Conservation (phyloP, 2,113 vertebrate species). For the Pteruthius melanotis region DNA sequence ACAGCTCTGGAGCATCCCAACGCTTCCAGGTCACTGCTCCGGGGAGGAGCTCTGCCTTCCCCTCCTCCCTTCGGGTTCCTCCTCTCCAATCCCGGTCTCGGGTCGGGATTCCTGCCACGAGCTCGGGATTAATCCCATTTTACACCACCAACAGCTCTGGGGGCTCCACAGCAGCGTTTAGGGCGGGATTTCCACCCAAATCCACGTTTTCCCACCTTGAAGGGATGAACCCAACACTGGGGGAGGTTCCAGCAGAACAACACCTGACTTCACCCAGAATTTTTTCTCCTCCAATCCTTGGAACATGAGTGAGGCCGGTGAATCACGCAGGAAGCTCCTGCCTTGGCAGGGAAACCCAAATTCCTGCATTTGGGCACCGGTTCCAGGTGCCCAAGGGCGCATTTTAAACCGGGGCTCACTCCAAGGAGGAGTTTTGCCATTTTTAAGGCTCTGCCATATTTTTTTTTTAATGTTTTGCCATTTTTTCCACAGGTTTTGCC, state of each 20-base stretch:
- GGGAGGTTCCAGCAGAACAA: background rate
- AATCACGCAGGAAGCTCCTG: background rate
- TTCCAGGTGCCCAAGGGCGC: background rate
- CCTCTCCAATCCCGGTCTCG: rapidly evolving
- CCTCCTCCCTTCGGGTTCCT: rapidly evolving
- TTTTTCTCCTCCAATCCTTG: background rate
- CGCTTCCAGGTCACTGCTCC: background rate
- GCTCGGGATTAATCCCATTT: background rate
- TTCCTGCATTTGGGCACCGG: background rate
- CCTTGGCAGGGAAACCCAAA: background rate
- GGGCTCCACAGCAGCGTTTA: rapidly evolving
- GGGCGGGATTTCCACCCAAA: background rate
- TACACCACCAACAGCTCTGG: rapidly evolving
- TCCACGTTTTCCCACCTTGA: rapidly evolving
- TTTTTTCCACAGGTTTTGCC: background rate
- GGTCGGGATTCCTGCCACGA: rapidly evolving
- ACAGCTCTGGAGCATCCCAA: background rate
- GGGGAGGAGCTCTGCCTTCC: background rate
- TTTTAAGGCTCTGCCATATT: background rate
- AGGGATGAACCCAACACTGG: rapidly evolving
- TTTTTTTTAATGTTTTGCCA: background rate
- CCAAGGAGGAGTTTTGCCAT: background rate
- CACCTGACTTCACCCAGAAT: background rate
- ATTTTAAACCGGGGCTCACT: background rate
- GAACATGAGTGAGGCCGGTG: background rate